Evolutionary conservation across 2,888 invertebrate genomes (phyloP).

Genomic region (Ditylenchus weischeri): DNA sequence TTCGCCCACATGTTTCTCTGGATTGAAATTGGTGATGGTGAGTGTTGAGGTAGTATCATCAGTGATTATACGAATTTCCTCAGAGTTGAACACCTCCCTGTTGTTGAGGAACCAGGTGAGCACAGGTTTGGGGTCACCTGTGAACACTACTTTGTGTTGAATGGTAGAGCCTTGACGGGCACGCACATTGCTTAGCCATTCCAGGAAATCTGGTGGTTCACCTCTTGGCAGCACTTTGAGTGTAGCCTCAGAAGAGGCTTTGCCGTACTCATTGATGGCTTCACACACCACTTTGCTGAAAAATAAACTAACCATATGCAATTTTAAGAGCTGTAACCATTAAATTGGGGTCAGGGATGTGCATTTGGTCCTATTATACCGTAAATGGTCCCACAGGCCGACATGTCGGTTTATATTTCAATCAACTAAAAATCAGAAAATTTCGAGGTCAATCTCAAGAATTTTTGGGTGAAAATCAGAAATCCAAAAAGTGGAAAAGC

Average conservation of each 20-base stretch:
- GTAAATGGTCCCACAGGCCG: too few relatives aligned
- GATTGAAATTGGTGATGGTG: conserved; percentile 67
- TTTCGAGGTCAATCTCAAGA: too few relatives aligned
- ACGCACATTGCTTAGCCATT: conserved; percentile 57
- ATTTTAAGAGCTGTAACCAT: too few relatives aligned
- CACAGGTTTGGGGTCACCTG: conserved; percentile 55
- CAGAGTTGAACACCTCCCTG: conserved; percentile 68
- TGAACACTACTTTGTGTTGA: conserved; percentile 54
- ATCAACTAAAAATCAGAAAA: too few relatives aligned
- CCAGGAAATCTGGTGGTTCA: conserved; percentile 59
- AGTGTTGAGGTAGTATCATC: conserved; percentile 77
- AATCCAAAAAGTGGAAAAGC: too few relatives aligned
- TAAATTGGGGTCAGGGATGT: too few relatives aligned
- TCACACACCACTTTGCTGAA: conserved; percentile 61
- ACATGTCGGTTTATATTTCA: too few relatives aligned
- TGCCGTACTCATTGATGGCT: conserved; percentile 62
- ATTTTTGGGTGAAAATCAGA: too few relatives aligned
- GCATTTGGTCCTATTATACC: too few relatives aligned
- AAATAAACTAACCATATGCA: not conserved
- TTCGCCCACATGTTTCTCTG: conserved; percentile 58
- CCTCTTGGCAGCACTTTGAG: conserved; percentile 71
- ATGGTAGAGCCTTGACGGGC: conserved; percentile 45
- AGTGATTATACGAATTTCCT: conserved; percentile 68
- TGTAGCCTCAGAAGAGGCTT: conserved; percentile 71
- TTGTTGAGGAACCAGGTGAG: conserved; percentile 70